Conservation (phyloP, 2,797 vertebrate genomes). For the Rhabdophis nuchalis region DNA sequence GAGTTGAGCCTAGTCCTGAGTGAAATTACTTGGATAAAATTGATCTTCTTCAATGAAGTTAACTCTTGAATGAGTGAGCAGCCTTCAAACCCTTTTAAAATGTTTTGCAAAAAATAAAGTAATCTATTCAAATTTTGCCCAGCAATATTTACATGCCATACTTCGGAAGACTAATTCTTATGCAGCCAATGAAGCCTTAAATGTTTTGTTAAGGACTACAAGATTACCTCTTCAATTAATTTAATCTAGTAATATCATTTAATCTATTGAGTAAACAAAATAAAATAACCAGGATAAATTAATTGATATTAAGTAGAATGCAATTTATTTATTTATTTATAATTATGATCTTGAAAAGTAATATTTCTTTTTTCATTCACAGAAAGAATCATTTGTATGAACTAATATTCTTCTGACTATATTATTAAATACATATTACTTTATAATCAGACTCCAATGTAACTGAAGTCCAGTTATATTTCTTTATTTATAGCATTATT, state of each 20-base stretch:
- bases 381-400: not conserved
- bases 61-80: not conserved
- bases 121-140: not conserved
- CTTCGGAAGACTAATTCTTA: not conserved
- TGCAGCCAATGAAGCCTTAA: not conserved
- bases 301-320: not conserved
- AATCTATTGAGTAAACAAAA: not conserved
- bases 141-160: not conserved
- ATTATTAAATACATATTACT: not conserved
- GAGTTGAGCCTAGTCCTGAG: not conserved
- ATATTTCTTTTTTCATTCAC: not conserved
- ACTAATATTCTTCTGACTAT: not conserved
- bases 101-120: not conserved
- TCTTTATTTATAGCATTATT: not conserved
- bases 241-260: not conserved
- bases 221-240: not conserved
- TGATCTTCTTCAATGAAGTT: not conserved
- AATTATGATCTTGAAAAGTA: not conserved
- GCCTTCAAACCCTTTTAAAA: not conserved
- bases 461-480: not conserved
- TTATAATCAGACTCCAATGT: not conserved
- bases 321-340: too few species aligned
- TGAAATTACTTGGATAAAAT: not conserved
- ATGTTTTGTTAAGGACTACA: not conserved
- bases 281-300: not conserved